phyloP scores from a whole-genome alignment of 2,113 vertebrate genomes.

The Galemys pyrenaicus region DNA sequence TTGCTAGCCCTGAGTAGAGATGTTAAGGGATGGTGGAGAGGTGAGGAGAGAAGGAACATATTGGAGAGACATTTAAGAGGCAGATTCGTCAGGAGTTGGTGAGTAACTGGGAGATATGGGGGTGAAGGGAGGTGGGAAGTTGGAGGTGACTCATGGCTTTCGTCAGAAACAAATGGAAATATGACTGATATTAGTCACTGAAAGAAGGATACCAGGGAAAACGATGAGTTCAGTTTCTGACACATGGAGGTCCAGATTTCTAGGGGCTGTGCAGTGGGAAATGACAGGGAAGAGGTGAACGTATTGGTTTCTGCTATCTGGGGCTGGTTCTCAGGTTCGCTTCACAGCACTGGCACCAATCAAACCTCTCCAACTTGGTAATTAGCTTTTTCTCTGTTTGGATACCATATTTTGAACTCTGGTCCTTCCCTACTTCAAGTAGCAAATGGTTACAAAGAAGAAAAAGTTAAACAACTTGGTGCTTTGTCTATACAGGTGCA shows the following conservation, averaged over 20 bases:
- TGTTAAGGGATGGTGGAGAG: background rate
- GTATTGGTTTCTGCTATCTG: background rate
- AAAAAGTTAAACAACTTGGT: background rate
- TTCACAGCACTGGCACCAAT: background rate
- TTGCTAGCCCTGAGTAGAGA: background rate
- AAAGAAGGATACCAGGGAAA: background rate
- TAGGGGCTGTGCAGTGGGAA: background rate
- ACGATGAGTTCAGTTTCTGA: background rate
- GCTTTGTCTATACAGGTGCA: background rate
- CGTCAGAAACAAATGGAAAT: background rate
- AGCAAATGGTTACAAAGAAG: background rate
- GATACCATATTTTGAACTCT: background rate
- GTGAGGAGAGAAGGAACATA: background rate
- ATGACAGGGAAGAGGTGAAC: background rate
- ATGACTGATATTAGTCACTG: background rate
- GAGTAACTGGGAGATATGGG: background rate
- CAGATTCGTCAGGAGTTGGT: background rate
- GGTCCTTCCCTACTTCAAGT: background rate
- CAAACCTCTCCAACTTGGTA: background rate
- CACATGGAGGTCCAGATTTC: background rate
- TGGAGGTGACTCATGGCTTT: background rate
- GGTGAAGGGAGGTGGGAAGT: background rate
- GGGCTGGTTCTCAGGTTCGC: background rate
- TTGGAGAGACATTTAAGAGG: background rate
- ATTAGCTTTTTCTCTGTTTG: background rate